These are phyloP conservation scores for Montipora sp. DNA, from an alignment of 64 coral and sea anemone species.

Conservation along the genomic window DNA sequence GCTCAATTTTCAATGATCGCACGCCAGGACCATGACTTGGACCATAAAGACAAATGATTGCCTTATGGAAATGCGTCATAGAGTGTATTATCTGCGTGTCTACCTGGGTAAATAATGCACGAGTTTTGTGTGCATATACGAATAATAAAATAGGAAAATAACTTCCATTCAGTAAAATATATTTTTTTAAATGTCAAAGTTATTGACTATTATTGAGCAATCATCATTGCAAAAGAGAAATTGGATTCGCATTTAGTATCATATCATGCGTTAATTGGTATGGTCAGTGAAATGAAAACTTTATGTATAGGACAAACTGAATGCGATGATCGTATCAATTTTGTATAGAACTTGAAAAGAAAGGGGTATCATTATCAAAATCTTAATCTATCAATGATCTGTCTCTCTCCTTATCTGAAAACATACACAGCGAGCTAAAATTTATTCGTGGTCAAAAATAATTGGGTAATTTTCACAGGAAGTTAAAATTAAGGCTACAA, in stretches of 20 bases:
- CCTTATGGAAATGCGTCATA: constrained; percentile 10
- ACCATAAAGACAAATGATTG: not conserved
- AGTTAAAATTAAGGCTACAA: not conserved
- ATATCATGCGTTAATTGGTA: not conserved
- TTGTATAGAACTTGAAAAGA: not conserved
- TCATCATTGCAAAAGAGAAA: not conserved
- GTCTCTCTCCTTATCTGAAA: not conserved
- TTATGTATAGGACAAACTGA: not conserved
- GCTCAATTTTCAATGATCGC: not conserved
- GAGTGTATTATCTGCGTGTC: not conserved
- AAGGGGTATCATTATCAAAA: not conserved
- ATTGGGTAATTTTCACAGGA: not conserved
- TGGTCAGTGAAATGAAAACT: not conserved
- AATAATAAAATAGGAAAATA: not conserved
- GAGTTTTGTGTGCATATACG: not conserved
- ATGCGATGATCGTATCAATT: not conserved
- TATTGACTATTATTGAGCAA: not conserved
- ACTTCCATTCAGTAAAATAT: not conserved
- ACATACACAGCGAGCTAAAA: not conserved
- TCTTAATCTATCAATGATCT: not conserved
- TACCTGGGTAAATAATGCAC: not conserved
- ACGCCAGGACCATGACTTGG: not conserved
- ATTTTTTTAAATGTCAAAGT: not conserved
- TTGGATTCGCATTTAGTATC: not conserved
- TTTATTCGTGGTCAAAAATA: not conserved